phyloP scores from a whole-genome alignment of 2,113 vertebrate genomes.

The Entelurus aequoreus region DNA sequence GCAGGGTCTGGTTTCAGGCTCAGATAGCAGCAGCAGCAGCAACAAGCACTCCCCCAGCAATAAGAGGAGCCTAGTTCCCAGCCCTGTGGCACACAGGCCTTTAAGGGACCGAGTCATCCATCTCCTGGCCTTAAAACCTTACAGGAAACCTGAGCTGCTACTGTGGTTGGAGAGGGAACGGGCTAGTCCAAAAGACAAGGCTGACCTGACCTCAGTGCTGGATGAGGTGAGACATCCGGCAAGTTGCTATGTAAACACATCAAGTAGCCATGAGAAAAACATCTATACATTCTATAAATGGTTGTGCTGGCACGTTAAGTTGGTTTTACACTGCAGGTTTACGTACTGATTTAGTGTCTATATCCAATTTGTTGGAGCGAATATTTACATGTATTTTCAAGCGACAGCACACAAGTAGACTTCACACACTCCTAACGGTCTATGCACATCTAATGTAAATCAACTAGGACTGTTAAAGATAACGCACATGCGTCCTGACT shows the following conservation, averaged over 20 bases:
- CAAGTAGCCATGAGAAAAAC: background rate
- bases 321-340: too few species aligned
- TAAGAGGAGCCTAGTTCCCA: constrained; percentile 60
- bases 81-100: constrained; percentile 58
- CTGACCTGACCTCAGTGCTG: constrained; percentile 63
- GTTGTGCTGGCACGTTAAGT: background rate
- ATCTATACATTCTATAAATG: background rate
- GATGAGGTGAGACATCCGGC: constrained; percentile 70
- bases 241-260: constrained; percentile 13
- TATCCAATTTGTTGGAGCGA: too few species aligned
- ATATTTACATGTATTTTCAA: too few species aligned
- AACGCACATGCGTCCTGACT: too few species aligned
- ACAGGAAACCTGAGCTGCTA: constrained; percentile 72
- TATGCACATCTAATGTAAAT: too few species aligned
- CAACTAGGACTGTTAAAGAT: too few species aligned
- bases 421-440: too few species aligned
- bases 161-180: constrained; percentile 67
- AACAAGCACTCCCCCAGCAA: constrained; percentile 71
- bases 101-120: constrained; percentile 72
- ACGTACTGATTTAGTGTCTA: too few species aligned
- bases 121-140: constrained; percentile 69
- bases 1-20: constrained; percentile 35
- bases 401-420: too few species aligned
- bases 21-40: constrained; percentile 57
- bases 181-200: constrained; percentile 60